Evolutionary conservation across 1,140 invertebrate genomes (phyloP), one percentile per base, ranked within the genome.

Genomic region (Scaptodrosophila lebanonensis): DNA sequence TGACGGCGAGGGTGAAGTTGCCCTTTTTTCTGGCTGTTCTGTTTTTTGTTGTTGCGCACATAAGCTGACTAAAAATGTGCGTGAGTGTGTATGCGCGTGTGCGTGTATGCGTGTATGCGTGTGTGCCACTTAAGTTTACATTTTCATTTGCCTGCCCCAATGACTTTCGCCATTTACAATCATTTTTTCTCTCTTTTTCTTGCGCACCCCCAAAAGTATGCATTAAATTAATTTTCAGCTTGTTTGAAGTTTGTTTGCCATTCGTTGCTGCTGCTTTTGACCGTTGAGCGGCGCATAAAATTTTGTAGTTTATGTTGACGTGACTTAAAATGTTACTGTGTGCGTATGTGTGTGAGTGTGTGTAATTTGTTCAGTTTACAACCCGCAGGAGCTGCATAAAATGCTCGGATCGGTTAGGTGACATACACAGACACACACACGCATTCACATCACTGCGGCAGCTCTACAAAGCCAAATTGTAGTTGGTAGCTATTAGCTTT

Each of bases 171-270:
- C 69, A 71, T 79, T 79, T 79, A 79, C 73, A 82, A 79, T 73
- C 64, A 82, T 73, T 79, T 76, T 79, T 59, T 53, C 33, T 13
- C 29, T 8, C 22, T 15, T 39, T 40, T 22, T 11, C 30, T n/a
- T 16, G 7, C 36, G 51, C 56, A 54, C 53, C 36, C 52, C 66
- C 60, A 53, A 82, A 79, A 79, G 60, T 58, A 76, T 69, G 66
- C 62, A 82, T 82, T 82, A 79, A 79, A 79, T 79, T 79, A 79
- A 79, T 79, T 79, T 79, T 75, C 61, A 79, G 65, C 69, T 82
- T 82, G 69, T 75, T 79, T 79, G 69, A 82, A 73, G 75, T 75
- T 66, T 70, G 75, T 76, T 76, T n/a, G n/a, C n/a, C n/a, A n/a
- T n/a, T n/a, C n/a, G n/a, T n/a, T n/a, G n/a, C n/a, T n/a, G n/a